Evolutionary conservation across 2,113 vertebrate species (phyloP), one percentile per base, ranked within the genome.

Genomic region (Scomber japonicus): DNA sequence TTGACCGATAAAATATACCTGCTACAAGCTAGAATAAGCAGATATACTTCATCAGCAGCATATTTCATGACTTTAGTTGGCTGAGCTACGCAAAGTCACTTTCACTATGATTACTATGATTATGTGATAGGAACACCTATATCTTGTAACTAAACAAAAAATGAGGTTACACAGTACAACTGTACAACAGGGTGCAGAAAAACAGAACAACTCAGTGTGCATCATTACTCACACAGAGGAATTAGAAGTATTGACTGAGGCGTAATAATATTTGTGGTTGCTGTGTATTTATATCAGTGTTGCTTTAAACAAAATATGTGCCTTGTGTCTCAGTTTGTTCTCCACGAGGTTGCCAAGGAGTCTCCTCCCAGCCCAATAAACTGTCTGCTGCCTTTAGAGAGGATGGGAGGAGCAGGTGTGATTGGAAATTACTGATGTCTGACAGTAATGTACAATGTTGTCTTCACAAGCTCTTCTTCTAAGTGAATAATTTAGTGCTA

Each of bases 371-470:
- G 60, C 9, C 51, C 21, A 64, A 50, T 56, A 75, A 74, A 75
- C 64, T 8, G 35, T 30, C 35, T 53, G 62, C 57, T 73, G 55
- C 51, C 75, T 74, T 56, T 68, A 55, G 60, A 78, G 45, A 50
- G 64, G 51, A 78, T 45, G 64, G 61, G 50, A 30, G 57, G 35
- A 74, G 40, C 71, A 81, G 59, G 71, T 76, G 72, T 31, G 65
- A 65, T 62, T 31, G 21, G 6, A 57, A 40, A 53, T 69, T 30
- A 60, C 1, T 11, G 59, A 76, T 10, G 54, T 31, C 35, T 82
- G 11, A 45, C 17, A 15, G 14, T 31, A 30, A 54, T 51, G 31
- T 67, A 45, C 17, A 40, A 24, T 54, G n/a, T 55, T 66, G 7
- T 49, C 24, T 65, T 55, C 53, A 56, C 61, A 50, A 17, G 19